Conservation (phyloP, 2,113 vertebrate genomes). For the Quiscalus mexicanus region DNA sequence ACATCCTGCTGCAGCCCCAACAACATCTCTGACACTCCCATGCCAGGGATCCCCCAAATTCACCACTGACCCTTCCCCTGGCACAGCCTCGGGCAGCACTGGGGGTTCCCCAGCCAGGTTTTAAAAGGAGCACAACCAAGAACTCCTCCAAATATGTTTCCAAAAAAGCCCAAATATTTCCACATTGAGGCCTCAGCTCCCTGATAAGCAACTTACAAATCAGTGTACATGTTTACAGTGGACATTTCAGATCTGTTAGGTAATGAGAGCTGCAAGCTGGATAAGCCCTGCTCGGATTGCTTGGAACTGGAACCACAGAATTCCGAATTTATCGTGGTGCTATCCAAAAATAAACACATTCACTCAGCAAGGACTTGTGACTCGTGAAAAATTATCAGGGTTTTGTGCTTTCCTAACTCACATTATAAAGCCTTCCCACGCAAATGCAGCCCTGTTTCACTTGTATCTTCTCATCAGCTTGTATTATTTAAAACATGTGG, state of each 20-base stretch:
- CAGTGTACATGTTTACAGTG: background rate
- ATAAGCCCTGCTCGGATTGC: background rate
- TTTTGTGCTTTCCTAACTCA: background rate
- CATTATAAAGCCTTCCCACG: background rate
- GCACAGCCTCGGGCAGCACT: background rate
- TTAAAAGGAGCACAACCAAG: background rate
- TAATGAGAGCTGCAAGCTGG: background rate
- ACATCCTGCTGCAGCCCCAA: rapidly evolving
- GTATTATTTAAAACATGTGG: constrained; percentile 46
- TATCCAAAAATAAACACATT: constrained; percentile 3
- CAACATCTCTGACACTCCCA: rapidly evolving
- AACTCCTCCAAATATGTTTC: background rate
- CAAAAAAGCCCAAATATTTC: constrained; percentile 37
- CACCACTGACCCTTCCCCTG: background rate
- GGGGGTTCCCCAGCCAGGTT: background rate
- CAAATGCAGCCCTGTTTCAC: background rate
- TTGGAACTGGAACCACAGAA: background rate
- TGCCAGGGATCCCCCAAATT: rapidly evolving
- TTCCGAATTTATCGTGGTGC: background rate
- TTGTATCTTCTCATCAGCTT: background rate
- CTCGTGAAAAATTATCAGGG: background rate
- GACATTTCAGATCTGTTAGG: background rate
- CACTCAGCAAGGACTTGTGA: background rate
- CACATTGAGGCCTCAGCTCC: background rate
- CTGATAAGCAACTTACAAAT: background rate